Conservation (phyloP, 2,888 invertebrate species). For the Papilio gigon region DNA sequence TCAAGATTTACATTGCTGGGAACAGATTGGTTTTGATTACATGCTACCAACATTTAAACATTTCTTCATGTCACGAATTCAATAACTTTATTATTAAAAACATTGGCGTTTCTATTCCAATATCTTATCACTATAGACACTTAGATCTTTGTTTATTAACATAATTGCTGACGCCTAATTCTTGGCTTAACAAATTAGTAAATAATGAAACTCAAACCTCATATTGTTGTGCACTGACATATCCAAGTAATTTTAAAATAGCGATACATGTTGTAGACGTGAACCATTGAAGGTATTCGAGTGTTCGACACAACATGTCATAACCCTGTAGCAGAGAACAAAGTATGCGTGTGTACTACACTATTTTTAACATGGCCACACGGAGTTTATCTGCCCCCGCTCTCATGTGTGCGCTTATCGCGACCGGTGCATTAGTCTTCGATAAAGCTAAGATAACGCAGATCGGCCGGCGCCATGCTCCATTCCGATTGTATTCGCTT, state of each 20-base stretch:
- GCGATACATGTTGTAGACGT: neutral
- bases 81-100: neutral
- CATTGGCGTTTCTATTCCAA: neutral
- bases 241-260: neutral
- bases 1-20: neutral
- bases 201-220: too few relatives aligned
- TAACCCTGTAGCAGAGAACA: slow-evolving; percentile 62
- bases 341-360: slow-evolving; percentile 75
- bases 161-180: too few relatives aligned
- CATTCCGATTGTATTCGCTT: slow-evolving; percentile 75
- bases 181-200: too few relatives aligned
- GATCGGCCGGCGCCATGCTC: slow-evolving; percentile 79
- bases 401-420: slow-evolving; percentile 77
- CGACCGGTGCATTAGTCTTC: slow-evolving; percentile 79
- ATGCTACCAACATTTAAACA: slow-evolving; percentile 10
- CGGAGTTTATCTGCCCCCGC: slow-evolving; percentile 79
- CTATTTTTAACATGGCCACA: slow-evolving; percentile 82
- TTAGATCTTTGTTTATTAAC: too few relatives aligned
- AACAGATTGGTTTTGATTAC: neutral
- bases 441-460: slow-evolving; percentile 80
- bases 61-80: neutral
- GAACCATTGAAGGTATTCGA: neutral
- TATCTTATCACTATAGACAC: too few relatives aligned
- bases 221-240: too few relatives aligned
- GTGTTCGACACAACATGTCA: slow-evolving; percentile 45